Evolutionary conservation across 1,140 invertebrate species (phyloP).

Genomic region (Hylyphantes graminicola): DNA sequence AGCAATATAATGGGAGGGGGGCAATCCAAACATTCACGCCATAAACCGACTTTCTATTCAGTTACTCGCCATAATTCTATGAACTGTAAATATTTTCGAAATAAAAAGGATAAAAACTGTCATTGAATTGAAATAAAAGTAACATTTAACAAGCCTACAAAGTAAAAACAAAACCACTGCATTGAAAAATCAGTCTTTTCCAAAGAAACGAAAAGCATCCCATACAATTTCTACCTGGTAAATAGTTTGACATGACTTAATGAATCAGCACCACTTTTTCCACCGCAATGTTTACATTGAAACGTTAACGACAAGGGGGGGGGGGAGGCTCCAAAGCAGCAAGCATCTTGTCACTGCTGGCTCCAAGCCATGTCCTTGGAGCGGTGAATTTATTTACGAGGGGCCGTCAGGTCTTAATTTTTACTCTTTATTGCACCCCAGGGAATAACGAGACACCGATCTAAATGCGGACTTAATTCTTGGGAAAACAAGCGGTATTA

Average conservation of each 20-base stretch:
- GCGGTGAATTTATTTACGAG: conserved; percentile 53
- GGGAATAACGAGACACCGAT: conserved; percentile 17
- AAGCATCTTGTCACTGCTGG: conserved; percentile 22
- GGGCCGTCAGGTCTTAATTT: conserved; percentile 48
- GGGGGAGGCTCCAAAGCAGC: neutral
- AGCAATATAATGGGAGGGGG: no score
- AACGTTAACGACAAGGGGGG: conserved; percentile 41
- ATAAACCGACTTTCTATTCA: no score
- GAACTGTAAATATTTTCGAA: no score
- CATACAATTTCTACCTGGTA: conserved; percentile 47
- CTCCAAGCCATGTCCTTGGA: conserved; percentile 49
- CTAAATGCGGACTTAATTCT: conserved; percentile 46
- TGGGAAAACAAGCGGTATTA: neutral
- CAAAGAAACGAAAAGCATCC: conserved; percentile 18
- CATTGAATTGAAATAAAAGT: neutral
- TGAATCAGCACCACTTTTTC: conserved; percentile 51
- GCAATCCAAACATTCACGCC: no score
- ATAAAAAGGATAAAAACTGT: no score
- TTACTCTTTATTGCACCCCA: conserved; percentile 33
- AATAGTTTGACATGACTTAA: conserved; percentile 53
- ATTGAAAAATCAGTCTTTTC: neutral
- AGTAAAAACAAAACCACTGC: neutral
- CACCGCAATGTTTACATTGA: conserved; percentile 51
- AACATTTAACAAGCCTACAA: neutral
- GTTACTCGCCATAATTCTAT: no score